Conservation (phyloP, 2,797 vertebrate species). For the Lutjanus argentimaculatus region DNA sequence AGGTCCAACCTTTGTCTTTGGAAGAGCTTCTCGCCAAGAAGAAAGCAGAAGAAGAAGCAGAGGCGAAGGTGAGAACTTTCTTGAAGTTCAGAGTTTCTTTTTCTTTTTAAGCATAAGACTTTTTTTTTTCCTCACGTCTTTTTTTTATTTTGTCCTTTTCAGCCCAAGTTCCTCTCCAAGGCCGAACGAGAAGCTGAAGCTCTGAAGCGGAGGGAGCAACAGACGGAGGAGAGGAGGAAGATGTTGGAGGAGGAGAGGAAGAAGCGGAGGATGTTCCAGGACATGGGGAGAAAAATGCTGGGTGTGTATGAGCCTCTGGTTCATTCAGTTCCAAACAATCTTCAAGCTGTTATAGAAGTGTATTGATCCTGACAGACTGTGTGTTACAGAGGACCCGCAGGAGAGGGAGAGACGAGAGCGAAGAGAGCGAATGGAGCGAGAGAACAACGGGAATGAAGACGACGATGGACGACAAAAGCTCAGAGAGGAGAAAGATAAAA, state of each 20-base stretch:
- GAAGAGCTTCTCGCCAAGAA: slow-evolving; percentile 98
- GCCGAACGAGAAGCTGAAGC: slow-evolving; percentile 95
- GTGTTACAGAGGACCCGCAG: slow-evolving; percentile 94
- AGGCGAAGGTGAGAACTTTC: slow-evolving; percentile 90
- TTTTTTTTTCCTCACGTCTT: neutral
- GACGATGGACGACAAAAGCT: slow-evolving; percentile 96
- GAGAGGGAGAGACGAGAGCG: slow-evolving; percentile 95
- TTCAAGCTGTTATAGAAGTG: neutral
- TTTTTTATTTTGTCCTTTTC: slow-evolving; percentile 22
- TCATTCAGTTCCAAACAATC: neutral
- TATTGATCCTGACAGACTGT: slow-evolving; percentile 1
- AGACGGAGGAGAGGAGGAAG: slow-evolving; percentile 91
- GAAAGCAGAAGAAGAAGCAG: slow-evolving; percentile 97
- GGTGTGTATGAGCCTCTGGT: slow-evolving; percentile 81
- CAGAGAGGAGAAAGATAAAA: slow-evolving; percentile 97
- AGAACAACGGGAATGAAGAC: slow-evolving; percentile 96
- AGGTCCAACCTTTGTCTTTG: slow-evolving; percentile 95
- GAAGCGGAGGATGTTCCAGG: slow-evolving; percentile 96
- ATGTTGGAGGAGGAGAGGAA: slow-evolving; percentile 94
- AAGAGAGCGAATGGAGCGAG: slow-evolving; percentile 95
- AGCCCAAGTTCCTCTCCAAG: slow-evolving; percentile 98
- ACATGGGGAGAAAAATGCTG: slow-evolving; percentile 96
- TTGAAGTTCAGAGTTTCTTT: neutral
- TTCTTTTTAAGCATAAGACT: neutral
- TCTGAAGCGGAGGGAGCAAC: slow-evolving; percentile 90